Conservation (phyloP, 2,888 invertebrate genomes). For the Yponomeuta sedellus region DNA sequence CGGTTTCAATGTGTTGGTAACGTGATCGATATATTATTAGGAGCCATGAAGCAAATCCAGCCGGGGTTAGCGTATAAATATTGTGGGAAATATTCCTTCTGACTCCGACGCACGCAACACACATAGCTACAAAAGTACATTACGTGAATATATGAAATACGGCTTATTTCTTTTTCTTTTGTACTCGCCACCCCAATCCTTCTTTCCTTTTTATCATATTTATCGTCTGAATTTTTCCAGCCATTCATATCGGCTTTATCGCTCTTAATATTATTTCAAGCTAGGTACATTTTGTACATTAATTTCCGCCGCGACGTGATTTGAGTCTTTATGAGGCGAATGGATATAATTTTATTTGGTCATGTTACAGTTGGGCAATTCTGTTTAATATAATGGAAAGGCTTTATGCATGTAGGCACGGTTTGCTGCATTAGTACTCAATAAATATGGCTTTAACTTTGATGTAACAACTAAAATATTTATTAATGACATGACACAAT, state of each 20-base stretch:
- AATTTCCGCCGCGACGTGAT: conserved; percentile 3
- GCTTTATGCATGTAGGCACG: no score
- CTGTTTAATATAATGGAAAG: neutral
- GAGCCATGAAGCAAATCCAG: conserved; percentile 18
- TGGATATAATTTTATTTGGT: neutral
- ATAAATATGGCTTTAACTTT: no score
- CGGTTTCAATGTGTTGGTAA: no score
- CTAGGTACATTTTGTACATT: conserved; percentile 8
- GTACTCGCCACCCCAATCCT: conserved; percentile 20
- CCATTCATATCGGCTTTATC: conserved; percentile 23
- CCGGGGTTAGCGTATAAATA: conserved; percentile 7
- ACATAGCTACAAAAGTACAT: conserved; percentile 5
- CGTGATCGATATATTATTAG: neutral
- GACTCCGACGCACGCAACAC: neutral
- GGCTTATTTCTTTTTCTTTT: conserved; percentile 23
- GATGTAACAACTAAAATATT: no score
- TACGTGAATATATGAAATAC: conserved; percentile 25
- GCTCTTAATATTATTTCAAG: conserved; percentile 21
- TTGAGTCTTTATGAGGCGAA: neutral
- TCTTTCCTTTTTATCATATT: conserved; percentile 26
- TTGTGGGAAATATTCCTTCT: conserved; percentile 13
- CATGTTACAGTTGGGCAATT: neutral
- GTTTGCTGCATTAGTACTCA: no score
- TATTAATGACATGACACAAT: no score
- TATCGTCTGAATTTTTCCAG: conserved; percentile 20